Evolutionary conservation across 1,140 invertebrate species (phyloP).

Genomic region (Stenopsyche tienmushanensis): DNA sequence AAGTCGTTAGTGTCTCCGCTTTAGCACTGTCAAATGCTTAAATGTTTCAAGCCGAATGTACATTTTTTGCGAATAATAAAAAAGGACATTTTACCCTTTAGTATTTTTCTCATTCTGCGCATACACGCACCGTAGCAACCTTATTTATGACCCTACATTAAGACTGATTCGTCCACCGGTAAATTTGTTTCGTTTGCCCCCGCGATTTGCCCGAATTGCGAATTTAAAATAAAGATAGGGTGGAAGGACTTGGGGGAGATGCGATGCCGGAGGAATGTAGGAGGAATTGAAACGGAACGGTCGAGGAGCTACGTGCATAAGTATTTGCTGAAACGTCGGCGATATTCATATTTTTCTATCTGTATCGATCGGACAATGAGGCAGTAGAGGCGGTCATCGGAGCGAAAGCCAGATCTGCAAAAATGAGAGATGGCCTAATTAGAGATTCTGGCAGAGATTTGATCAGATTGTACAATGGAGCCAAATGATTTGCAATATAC

Average conservation of each 20-base stretch:
- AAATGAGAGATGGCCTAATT: no score
- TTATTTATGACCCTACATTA: constrained; percentile 37
- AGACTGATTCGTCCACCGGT: constrained; percentile 34
- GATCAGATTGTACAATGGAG: no score
- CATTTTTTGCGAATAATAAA: neutral
- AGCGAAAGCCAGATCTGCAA: no score
- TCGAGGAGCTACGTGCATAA: neutral
- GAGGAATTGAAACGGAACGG: no score
- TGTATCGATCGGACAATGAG: no score
- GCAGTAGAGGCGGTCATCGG: no score
- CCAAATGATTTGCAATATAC: no score
- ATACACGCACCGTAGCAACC: neutral
- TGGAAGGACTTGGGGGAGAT: neutral
- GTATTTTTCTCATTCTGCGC: neutral
- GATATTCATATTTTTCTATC: no score
- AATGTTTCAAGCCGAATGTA: no score
- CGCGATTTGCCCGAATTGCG: constrained; percentile 17
- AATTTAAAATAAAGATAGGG: constrained; percentile 27
- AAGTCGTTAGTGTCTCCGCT: no score
- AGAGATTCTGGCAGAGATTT: no score
- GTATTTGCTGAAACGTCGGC: neutral
- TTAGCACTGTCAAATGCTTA: no score
- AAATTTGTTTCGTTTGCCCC: constrained; percentile 27
- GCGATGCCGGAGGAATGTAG: neutral
- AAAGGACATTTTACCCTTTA: neutral